Conservation (phyloP, 2,888 invertebrate genomes). For the Cerastoderma edule region DNA sequence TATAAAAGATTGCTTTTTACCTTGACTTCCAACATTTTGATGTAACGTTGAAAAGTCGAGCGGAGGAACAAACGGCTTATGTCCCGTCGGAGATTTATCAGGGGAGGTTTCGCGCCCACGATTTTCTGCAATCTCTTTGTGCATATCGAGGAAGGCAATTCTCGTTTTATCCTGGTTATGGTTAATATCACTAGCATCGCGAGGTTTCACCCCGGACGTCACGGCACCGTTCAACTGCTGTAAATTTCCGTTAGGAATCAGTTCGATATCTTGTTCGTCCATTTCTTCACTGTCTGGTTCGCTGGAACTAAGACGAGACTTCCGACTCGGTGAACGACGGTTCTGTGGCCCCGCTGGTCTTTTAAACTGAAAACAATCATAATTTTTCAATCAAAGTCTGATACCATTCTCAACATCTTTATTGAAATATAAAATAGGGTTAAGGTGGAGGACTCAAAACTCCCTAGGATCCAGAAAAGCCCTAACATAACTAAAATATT, state of each 20-base stretch:
- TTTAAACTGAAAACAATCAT: constrained; percentile 69
- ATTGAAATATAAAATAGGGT: too few relatives aligned
- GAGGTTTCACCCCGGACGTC: constrained; percentile 6
- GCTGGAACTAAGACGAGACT: constrained; percentile 52
- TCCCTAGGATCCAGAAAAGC: too few relatives aligned
- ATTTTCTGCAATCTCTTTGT: constrained; percentile 60
- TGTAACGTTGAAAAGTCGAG: constrained; percentile 87
- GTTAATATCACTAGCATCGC: constrained; percentile 41
- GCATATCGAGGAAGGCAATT: constrained; percentile 74
- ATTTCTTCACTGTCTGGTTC: constrained; percentile 53
- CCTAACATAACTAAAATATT: too few relatives aligned
- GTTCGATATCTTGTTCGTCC: constrained; percentile 44
- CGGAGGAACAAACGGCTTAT: constrained; percentile 83
- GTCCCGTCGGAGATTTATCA: constrained; percentile 85
- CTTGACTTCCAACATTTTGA: constrained; percentile 86
- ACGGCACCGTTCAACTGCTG: constrained; percentile 30
- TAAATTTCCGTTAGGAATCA: constrained; percentile 42
- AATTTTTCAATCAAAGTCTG: background rate
- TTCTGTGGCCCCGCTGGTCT: constrained; percentile 75
- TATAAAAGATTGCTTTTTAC: constrained; percentile 54
- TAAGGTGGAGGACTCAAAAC: too few relatives aligned
- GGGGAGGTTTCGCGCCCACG: constrained; percentile 61
- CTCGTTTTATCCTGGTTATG: constrained; percentile 65
- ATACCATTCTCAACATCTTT: too few relatives aligned
- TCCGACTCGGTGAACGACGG: constrained; percentile 75